These are phyloP conservation scores for Sinocyclocheilus grahami DNA, from an alignment of 2,113 vertebrate genomes.

Conservation along the genomic window DNA sequence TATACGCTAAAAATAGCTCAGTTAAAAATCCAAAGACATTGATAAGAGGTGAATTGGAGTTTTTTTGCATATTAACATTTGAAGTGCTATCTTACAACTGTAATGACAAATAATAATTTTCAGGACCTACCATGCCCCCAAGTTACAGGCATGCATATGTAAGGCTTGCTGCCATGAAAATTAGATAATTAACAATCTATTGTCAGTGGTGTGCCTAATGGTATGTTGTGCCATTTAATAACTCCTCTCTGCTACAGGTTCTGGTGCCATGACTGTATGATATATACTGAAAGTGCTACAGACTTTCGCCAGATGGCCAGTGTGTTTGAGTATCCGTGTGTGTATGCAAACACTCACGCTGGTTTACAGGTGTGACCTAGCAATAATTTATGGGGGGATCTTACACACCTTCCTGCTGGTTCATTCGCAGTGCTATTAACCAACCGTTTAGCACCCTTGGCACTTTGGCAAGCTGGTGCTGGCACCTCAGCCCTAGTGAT, in stretches of 20 bases:
- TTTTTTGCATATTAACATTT: too few relatives aligned
- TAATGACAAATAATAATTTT: too few relatives aligned
- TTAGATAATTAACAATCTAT: slow-evolving; percentile 14
- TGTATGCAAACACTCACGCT: slow-evolving; percentile 1
- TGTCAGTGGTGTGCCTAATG: not conserved
- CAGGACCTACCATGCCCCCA: too few relatives aligned
- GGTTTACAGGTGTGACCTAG: slow-evolving; percentile 54
- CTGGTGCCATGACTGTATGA: slow-evolving; percentile 28
- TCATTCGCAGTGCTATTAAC: slow-evolving; percentile 30
- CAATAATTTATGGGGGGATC: not conserved
- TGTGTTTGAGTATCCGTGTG: slow-evolving; percentile 44
- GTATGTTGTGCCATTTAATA: not conserved
- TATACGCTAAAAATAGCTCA: too few relatives aligned
- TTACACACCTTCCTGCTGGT: slow-evolving; percentile 23
- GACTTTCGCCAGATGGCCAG: slow-evolving; percentile 69
- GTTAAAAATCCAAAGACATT: too few relatives aligned
- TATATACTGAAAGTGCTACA: slow-evolving; percentile 63
- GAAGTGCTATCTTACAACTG: too few relatives aligned
- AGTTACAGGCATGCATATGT: too few relatives aligned
- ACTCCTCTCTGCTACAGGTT: not conserved
- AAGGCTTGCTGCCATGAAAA: too few relatives aligned
- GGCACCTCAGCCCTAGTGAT: not conserved
- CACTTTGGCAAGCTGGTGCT: not conserved
- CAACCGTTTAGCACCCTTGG: not conserved
- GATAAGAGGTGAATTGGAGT: too few relatives aligned